A percentile compares a stretch with the other conserved stretches of the same genome.
These are phyloP conservation scores for Neolamprologus toae DNA, from an alignment of 2,113 vertebrate genomes.

Conservation along the genomic window DNA sequence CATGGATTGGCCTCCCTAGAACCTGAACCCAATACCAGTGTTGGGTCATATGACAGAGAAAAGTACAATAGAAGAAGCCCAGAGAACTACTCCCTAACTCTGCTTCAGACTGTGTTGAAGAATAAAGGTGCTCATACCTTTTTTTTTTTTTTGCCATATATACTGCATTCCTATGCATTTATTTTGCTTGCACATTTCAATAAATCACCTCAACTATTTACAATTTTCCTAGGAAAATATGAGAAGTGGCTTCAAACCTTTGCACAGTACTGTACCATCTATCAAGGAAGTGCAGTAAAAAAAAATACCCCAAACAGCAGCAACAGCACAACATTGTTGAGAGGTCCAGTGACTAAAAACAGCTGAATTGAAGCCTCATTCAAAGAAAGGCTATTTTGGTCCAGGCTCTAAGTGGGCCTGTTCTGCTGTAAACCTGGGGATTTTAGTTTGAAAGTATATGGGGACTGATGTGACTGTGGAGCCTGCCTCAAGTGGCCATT, in stretches of 20 bases:
- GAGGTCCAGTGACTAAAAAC: background rate
- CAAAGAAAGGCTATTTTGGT: background rate
- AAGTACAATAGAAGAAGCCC: background rate
- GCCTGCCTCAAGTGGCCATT: background rate
- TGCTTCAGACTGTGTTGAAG: background rate
- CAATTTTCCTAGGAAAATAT: background rate
- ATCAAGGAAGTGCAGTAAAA: background rate
- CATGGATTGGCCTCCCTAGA: background rate
- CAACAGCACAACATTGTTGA: background rate
- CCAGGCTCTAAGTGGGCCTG: background rate
- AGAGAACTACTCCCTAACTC: background rate
- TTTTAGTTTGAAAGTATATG: background rate
- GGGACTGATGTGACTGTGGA: background rate
- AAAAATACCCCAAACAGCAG: background rate
- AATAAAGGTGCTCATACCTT: background rate
- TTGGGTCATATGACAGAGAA: background rate
- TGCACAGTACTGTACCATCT: background rate
- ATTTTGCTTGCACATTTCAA: background rate
- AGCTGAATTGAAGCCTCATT: background rate
- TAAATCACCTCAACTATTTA: background rate
- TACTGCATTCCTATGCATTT: background rate
- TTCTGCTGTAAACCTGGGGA: background rate
- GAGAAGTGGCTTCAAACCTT: background rate
- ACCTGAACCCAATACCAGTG: background rate
- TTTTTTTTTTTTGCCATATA: background rate